phyloP scores from a whole-genome alignment of 2,888 invertebrate genomes.

The Drosophila testacea region DNA sequence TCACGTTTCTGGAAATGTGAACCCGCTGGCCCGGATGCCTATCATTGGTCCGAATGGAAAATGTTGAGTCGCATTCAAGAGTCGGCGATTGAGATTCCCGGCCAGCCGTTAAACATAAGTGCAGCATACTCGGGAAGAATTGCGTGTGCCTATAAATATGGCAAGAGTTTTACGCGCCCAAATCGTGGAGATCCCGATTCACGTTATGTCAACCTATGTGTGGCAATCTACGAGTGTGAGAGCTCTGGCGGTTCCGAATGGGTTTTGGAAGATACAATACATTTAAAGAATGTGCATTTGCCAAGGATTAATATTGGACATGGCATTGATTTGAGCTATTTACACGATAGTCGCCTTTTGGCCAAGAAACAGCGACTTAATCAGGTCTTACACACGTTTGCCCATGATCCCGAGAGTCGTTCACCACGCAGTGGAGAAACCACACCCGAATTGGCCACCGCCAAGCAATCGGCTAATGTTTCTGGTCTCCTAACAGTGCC shows the following conservation, averaged over 20 bases:
- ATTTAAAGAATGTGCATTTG: slow-evolving; percentile 95
- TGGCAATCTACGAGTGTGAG: slow-evolving; percentile 99
- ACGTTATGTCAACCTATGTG: slow-evolving; percentile 94
- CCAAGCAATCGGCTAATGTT: slow-evolving; percentile 64
- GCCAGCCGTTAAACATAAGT: slow-evolving; percentile 95
- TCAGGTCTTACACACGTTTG: slow-evolving; percentile 92
- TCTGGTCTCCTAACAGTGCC: slow-evolving; percentile 91
- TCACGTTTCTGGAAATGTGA: slow-evolving; percentile 93
- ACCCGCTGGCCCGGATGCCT: slow-evolving; percentile 81
- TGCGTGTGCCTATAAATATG: slow-evolving; percentile 98
- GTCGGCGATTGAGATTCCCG: slow-evolving; percentile 90
- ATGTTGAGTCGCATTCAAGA: slow-evolving; percentile 91
- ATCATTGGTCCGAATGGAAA: slow-evolving; percentile 95
- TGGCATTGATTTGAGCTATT: slow-evolving; percentile 92
- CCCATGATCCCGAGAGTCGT: slow-evolving; percentile 90
- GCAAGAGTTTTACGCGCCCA: slow-evolving; percentile 94
- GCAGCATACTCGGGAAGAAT: slow-evolving; percentile 99
- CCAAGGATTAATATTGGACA: slow-evolving; percentile 93
- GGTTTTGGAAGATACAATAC: slow-evolving; percentile 98
- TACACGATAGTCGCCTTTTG: slow-evolving; percentile 91
- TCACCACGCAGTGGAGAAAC: slow-evolving; percentile 86
- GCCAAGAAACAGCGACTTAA: slow-evolving; percentile 93
- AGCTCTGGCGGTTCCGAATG: slow-evolving; percentile 98
- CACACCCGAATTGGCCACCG: slow-evolving; percentile 83
- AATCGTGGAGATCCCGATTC: slow-evolving; percentile 91